phyloP scores from a whole-genome alignment of 2,888 invertebrate genomes.

The Drosophila mercatorum region DNA sequence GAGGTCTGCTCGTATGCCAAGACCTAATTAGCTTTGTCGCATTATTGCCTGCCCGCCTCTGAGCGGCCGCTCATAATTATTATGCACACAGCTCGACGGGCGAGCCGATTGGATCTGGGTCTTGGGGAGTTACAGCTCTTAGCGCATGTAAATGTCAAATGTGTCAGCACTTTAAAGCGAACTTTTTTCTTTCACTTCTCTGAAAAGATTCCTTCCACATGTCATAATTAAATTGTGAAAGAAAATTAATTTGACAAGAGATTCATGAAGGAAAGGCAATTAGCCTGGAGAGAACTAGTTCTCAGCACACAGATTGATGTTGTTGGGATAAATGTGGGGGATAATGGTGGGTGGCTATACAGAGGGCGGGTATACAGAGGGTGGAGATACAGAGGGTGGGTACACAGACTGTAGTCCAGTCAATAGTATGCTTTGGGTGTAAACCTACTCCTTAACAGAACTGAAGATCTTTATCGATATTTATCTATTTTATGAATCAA shows the following conservation, averaged over 20 bases:
- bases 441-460: too few species aligned
- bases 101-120: conserved; percentile 14
- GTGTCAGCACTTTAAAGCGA: conserved; percentile 18
- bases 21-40: conserved; percentile 31
- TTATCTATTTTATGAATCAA: background rate
- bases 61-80: conserved; percentile 25
- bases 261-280: background rate
- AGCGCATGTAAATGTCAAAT: conserved; percentile 19
- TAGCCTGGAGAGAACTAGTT: background rate
- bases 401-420: background rate
- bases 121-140: conserved; percentile 13
- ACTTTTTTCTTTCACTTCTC: background rate
- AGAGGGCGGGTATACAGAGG: too few species aligned
- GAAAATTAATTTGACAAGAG: background rate
- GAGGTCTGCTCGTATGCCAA: background rate
- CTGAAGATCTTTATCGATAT: background rate
- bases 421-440: too few species aligned
- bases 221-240: background rate
- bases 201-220: too few species aligned
- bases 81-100: conserved; percentile 14
- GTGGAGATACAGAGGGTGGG: too few species aligned
- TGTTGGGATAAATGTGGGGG: too few species aligned
- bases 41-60: conserved; percentile 6
- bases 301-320: background rate
- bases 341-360: too few species aligned